Conservation (phyloP, 1,140 invertebrate species). For the Pachyrhynchus sulphureomaculatus region DNA sequence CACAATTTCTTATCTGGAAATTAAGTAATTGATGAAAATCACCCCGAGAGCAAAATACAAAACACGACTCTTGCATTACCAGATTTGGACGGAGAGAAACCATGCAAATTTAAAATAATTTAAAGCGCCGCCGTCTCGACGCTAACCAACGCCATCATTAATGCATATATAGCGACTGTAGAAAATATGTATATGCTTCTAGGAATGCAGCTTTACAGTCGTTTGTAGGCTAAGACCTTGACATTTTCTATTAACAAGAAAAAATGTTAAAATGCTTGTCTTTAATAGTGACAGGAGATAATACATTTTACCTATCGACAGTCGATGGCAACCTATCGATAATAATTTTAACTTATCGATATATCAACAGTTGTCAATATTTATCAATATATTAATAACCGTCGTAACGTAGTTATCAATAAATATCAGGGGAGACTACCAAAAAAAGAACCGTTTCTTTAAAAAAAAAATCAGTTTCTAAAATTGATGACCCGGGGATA, state of each 20-base stretch:
- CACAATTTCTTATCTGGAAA: slow-evolving; percentile 6
- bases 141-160: slow-evolving; percentile 34
- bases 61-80: slow-evolving; percentile 15
- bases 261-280: too few relatives aligned
- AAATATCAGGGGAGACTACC: too few relatives aligned
- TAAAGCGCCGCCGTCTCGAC: slow-evolving; percentile 27
- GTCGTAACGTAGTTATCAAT: too few relatives aligned
- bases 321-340: too few relatives aligned
- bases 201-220: slow-evolving; percentile 1
- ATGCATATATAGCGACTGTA: slow-evolving; percentile 36
- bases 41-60: slow-evolving; percentile 29
- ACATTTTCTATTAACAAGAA: background rate
- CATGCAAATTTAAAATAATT: slow-evolving; percentile 42
- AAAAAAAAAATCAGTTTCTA: too few relatives aligned
- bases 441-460: too few relatives aligned
- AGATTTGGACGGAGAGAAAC: slow-evolving; percentile 39
- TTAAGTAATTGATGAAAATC: slow-evolving; percentile 32
- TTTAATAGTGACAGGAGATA: too few relatives aligned
- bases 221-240: background rate
- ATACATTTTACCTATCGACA: too few relatives aligned
- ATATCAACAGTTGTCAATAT: too few relatives aligned
- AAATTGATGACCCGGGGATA: too few relatives aligned
- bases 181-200: slow-evolving; percentile 39
- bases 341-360: too few relatives aligned
- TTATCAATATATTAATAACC: too few relatives aligned